phyloP scores from a whole-genome alignment of 2,113 vertebrate species.

The Lepus americanus region DNA sequence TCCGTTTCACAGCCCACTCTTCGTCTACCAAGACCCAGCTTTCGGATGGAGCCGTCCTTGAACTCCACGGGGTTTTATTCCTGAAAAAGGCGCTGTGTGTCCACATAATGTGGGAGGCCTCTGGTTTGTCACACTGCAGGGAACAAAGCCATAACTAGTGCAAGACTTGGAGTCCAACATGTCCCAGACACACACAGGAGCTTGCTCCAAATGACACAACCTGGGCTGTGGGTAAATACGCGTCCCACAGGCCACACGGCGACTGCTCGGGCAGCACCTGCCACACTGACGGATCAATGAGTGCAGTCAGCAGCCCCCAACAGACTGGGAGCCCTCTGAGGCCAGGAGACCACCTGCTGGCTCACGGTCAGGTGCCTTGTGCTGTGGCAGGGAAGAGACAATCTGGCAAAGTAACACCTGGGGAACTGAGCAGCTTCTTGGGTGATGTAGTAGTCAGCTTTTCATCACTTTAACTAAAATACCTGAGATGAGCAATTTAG shows the following conservation, averaged over 20 bases:
- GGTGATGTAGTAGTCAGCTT: too few species aligned
- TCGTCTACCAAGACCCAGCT: not conserved
- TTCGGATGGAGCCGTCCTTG: not conserved
- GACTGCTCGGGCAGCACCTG: not conserved
- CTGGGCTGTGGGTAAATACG: not conserved
- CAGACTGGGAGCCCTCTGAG: not conserved
- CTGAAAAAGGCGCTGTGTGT: not conserved
- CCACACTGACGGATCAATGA: rapidly evolving
- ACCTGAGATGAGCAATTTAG: too few species aligned
- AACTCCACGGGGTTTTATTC: not conserved
- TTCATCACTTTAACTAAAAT: too few species aligned
- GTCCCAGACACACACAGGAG: not conserved
- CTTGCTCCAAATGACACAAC: not conserved
- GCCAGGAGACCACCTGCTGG: not conserved
- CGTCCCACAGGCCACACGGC: rapidly evolving
- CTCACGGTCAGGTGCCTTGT: not conserved
- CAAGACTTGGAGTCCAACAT: not conserved
- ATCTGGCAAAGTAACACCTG: not conserved
- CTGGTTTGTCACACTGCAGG: not conserved
- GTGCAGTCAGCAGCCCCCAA: not conserved
- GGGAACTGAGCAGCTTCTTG: not conserved
- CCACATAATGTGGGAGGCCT: not conserved
- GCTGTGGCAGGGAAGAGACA: not conserved
- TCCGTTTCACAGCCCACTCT: not conserved
- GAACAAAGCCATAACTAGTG: not conserved